Percentiles rank a stretch among this genome's conserved stretches.
Evolutionary conservation across 2,113 vertebrate genomes (phyloP).

Genomic region (Falco punctatus): DNA sequence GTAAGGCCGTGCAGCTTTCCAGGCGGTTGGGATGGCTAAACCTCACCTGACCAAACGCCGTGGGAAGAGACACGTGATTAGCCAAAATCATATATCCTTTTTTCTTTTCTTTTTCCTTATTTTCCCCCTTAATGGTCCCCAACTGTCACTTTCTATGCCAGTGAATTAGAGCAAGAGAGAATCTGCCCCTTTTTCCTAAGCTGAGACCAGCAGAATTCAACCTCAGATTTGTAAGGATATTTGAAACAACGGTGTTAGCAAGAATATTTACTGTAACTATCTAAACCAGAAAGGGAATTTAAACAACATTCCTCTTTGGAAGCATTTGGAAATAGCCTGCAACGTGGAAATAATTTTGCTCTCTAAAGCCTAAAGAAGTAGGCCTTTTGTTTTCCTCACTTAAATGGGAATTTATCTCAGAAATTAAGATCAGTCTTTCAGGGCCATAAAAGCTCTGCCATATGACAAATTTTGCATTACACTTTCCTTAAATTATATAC

Average conservation of each 20-base stretch:
- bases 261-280: constrained; percentile 24
- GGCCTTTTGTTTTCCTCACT: constrained; percentile 50
- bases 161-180: neutral
- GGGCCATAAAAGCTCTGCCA: constrained; percentile 38
- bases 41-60: neutral
- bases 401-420: constrained; percentile 51
- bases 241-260: neutral
- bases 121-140: neutral
- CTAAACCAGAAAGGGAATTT: constrained; percentile 34
- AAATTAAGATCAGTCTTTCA: constrained; percentile 59
- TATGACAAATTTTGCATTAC: constrained; percentile 53
- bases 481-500: constrained; percentile 57
- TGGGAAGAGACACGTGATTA: neutral
- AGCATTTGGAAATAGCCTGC: constrained; percentile 29
- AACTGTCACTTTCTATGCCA: neutral
- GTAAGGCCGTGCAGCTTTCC: neutral
- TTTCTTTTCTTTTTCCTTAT: neutral
- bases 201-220: neutral
- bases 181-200: neutral
- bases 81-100: neutral
- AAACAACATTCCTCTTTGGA: neutral
- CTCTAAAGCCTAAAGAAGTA: constrained; percentile 32
- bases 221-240: neutral
- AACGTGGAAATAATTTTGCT: constrained; percentile 59
- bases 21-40: neutral